Percentiles rank a stretch among this genome's conserved stretches.
These are phyloP conservation scores for Erythrocebus patas DNA, from an alignment of 2,113 vertebrate genomes.

Conservation along the genomic window DNA sequence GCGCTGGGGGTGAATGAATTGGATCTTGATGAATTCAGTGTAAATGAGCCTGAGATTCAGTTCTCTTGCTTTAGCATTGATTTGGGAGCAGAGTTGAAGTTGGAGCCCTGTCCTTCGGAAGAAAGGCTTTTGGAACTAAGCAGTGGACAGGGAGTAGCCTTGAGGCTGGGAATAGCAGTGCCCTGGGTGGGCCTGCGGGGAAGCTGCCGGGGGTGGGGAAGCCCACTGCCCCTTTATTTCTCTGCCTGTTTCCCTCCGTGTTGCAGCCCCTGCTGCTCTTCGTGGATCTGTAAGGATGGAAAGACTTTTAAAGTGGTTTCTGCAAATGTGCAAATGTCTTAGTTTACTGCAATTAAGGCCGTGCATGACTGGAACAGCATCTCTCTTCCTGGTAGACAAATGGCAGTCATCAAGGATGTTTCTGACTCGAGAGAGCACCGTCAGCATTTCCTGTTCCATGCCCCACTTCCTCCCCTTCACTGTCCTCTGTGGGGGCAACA, in stretches of 20 bases:
- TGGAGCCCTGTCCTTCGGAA: not conserved
- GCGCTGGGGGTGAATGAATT: not conserved
- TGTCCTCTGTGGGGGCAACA: not conserved
- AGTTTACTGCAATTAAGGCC: not conserved
- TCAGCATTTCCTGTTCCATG: not conserved
- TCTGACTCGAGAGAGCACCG: not conserved
- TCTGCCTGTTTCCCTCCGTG: accelerated
- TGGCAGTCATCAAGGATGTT: not conserved
- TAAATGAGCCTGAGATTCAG: not conserved
- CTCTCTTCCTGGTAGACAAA: not conserved
- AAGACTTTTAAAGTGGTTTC: not conserved
- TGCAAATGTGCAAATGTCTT: not conserved
- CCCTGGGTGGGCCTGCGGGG: not conserved
- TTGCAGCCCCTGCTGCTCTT: not conserved
- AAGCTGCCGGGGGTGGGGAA: not conserved
- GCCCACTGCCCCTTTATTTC: not conserved
- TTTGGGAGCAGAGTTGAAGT: not conserved
- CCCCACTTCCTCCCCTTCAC: not conserved
- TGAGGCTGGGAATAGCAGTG: not conserved
- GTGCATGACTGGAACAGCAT: not conserved
- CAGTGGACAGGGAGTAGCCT: not conserved
- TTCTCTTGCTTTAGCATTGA: accelerated
- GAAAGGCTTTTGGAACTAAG: not conserved
- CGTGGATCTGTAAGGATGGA: not conserved
- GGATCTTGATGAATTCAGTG: not conserved